phyloP scores from a whole-genome alignment of 1,140 invertebrate species.

The Bombus huntii region DNA sequence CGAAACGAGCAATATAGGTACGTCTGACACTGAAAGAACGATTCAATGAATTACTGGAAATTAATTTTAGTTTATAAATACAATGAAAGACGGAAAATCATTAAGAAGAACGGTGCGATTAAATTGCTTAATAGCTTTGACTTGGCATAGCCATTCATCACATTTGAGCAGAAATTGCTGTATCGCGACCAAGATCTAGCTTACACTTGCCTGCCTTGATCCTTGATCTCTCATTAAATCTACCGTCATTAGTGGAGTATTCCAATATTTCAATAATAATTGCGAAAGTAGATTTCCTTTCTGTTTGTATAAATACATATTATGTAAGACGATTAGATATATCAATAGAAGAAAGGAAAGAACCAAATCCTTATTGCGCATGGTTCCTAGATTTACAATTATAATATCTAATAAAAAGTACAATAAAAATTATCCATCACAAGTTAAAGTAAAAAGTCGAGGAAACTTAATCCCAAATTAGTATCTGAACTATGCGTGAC shows the following conservation, averaged over 20 bases:
- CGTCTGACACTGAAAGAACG: not conserved
- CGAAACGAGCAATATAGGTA: not conserved
- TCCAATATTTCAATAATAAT: not conserved
- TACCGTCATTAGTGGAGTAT: not conserved
- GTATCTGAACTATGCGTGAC: too few species aligned
- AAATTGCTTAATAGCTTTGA: not conserved
- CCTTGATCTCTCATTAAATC: constrained; percentile 8
- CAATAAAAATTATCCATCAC: too few species aligned
- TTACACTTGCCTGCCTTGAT: not conserved
- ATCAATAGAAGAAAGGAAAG: not conserved
- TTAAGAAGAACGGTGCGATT: not conserved
- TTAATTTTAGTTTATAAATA: not conserved
- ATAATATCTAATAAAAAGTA: too few species aligned
- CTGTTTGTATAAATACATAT: not conserved
- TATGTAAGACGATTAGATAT: not conserved
- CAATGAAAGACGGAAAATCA: not conserved
- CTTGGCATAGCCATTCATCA: not conserved
- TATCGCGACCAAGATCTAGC: not conserved
- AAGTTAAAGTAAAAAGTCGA: too few species aligned
- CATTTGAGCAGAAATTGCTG: too few species aligned
- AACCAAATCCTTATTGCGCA: too few species aligned
- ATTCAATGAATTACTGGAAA: not conserved
- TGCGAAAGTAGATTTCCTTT: not conserved
- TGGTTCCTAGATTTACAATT: too few species aligned
- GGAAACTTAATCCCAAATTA: too few species aligned